Evolutionary conservation across 2,888 invertebrate species (phyloP).

Genomic region (Acrocyrtus sp.): DNA sequence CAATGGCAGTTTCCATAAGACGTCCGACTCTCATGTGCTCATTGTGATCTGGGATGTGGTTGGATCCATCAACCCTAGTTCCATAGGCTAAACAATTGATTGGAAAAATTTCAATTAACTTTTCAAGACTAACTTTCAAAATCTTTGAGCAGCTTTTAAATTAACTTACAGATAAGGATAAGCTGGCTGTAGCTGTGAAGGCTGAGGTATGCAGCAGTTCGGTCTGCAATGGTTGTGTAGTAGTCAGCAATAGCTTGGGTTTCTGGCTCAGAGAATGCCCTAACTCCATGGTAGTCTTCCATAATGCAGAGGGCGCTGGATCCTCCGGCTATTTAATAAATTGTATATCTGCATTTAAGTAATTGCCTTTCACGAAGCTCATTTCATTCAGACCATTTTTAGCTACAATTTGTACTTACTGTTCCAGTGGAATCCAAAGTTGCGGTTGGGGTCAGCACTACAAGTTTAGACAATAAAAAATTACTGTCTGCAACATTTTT

Average conservation of each 20-base stretch:
- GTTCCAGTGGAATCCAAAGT: conserved; percentile 72
- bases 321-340: conserved; percentile 64
- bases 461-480: neutral
- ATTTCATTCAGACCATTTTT: neutral
- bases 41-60: conserved; percentile 35
- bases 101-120: too few relatives aligned
- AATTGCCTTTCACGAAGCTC: neutral
- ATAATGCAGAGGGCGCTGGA: conserved; percentile 57
- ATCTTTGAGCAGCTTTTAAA: too few relatives aligned
- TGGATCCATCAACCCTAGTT: conserved; percentile 22
- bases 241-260: conserved; percentile 63
- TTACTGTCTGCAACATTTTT: neutral
- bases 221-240: conserved; percentile 53
- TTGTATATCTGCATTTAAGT: neutral
- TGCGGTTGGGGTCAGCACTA: conserved; percentile 80
- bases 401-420: conserved; percentile 30
- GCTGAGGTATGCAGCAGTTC: conserved; percentile 38
- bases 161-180: conserved; percentile 41
- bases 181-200: conserved; percentile 53
- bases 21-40: conserved; percentile 39
- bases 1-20: conserved; percentile 32
- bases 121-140: too few relatives aligned
- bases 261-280: conserved; percentile 58
- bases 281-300: conserved; percentile 49
- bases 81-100: conserved; percentile 37